phyloP scores from a whole-genome alignment of 1,140 invertebrate genomes.

The Centruroides vittatus region DNA sequence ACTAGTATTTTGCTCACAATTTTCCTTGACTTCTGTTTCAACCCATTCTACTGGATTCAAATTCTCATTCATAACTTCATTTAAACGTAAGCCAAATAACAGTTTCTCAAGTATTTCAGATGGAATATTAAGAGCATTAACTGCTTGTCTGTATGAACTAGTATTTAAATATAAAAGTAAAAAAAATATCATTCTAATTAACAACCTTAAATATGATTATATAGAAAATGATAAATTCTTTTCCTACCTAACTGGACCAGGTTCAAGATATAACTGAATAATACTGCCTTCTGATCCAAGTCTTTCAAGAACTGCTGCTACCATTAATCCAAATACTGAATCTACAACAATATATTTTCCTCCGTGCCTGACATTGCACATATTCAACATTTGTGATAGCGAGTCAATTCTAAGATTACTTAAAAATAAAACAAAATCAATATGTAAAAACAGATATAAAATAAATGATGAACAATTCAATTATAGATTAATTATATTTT shows the following conservation, averaged over 20 bases:
- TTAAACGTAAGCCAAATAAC: slow-evolving; percentile 11
- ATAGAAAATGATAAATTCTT: too few species aligned
- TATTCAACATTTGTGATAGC: slow-evolving; percentile 67
- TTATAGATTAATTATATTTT: too few species aligned
- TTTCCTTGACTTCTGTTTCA: too few species aligned
- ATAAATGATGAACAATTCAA: too few species aligned
- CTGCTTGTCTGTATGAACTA: slow-evolving; percentile 21
- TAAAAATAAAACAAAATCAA: slow-evolving; percentile 3
- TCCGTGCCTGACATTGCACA: slow-evolving; percentile 58
- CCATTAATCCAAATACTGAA: slow-evolving; percentile 63
- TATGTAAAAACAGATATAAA: too few species aligned
- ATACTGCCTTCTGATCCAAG: slow-evolving; percentile 46
- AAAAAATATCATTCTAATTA: too few species aligned
- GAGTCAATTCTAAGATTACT: slow-evolving; percentile 62
- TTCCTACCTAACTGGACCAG: slow-evolving; percentile 53
- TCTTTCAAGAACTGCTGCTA: slow-evolving; percentile 56
- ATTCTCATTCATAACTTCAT: background rate
- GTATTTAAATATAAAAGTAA: background rate
- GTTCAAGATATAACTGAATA: slow-evolving; percentile 63
- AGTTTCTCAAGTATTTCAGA: slow-evolving; percentile 18
- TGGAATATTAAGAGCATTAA: slow-evolving; percentile 52
- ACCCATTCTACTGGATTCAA: too few species aligned
- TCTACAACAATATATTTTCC: slow-evolving; percentile 74
- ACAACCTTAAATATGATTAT: too few species aligned
- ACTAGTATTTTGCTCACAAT: too few species aligned